phyloP scores from a whole-genome alignment of 2,888 invertebrate species.

The Scelioninae gen. 2 region DNA sequence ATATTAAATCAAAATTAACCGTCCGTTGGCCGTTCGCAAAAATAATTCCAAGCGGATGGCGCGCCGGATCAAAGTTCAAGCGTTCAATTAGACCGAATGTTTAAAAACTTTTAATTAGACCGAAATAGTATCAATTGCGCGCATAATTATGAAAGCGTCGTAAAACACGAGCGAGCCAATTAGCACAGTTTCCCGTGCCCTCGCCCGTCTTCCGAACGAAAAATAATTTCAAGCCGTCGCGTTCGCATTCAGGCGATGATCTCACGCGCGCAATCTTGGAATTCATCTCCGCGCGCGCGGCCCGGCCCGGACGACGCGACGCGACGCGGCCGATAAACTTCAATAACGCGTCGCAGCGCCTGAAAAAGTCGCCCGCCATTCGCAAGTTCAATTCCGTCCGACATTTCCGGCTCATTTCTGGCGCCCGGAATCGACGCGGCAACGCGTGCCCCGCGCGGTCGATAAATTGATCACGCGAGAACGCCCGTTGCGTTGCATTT shows the following conservation, averaged over 20 bases:
- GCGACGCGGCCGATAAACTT: conserved; percentile 31
- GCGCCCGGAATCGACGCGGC: conserved; percentile 1
- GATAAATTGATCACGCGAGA: conserved; percentile 26
- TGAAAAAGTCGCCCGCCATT: conserved; percentile 24
- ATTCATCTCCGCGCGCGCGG: conserved; percentile 39
- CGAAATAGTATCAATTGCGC: conserved; percentile 33
- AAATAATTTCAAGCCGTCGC: conserved; percentile 31
- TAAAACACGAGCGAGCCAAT: conserved; percentile 32
- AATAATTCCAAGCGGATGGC: conserved; percentile 15
- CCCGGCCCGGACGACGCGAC: conserved; percentile 2
- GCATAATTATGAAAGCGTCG: conserved; percentile 19
- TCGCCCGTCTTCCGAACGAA: conserved; percentile 12
- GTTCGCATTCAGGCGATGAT: conserved; percentile 47
- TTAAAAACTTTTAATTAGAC: conserved; percentile 37
- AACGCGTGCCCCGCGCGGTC: neutral
- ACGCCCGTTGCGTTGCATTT: conserved; percentile 17
- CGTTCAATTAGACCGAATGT: conserved; percentile 30
- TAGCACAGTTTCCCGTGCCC: conserved; percentile 33
- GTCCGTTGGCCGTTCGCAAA: conserved; percentile 16
- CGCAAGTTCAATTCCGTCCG: conserved; percentile 29
- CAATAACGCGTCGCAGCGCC: conserved; percentile 12
- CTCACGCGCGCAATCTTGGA: conserved; percentile 46
- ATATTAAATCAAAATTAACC: conserved; percentile 25
- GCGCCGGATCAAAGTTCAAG: conserved; percentile 19
- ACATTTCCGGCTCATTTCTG: conserved; percentile 9